Evolutionary conservation across 2,113 vertebrate genomes (phyloP).

Genomic region (Megaceryle torquata): DNA sequence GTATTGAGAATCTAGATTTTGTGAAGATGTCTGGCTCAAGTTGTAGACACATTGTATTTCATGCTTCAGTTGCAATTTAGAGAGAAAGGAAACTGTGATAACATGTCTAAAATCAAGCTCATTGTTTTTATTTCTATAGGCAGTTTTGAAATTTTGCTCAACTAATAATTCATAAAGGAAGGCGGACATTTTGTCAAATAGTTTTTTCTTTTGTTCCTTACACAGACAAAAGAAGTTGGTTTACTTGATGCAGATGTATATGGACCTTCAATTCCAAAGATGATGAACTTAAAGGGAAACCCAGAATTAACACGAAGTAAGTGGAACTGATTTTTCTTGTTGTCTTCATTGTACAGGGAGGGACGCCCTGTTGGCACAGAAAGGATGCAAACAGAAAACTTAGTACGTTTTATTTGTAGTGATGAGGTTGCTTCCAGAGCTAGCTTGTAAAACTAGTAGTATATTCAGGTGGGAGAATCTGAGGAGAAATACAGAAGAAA

Average conservation of each 20-base stretch:
- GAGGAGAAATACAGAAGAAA: neutral
- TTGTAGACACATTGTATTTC: neutral
- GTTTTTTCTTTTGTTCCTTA: neutral
- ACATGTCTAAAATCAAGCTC: neutral
- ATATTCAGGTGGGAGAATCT: neutral
- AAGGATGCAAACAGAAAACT: neutral
- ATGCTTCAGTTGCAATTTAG: neutral
- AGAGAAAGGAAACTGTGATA: neutral
- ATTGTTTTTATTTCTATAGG: neutral
- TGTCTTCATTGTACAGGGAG: neutral
- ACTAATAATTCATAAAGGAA: neutral
- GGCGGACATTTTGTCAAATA: neutral
- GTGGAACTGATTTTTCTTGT: slow-evolving; percentile 33
- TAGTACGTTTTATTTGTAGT: neutral
- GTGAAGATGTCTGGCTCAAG: neutral
- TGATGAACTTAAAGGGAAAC: slow-evolving; percentile 96
- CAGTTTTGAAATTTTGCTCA: neutral
- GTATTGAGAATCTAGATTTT: neutral
- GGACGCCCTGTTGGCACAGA: neutral
- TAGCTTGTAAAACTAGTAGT: neutral
- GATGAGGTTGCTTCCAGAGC: neutral
- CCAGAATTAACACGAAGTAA: slow-evolving; percentile 90
- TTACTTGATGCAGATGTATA: slow-evolving; percentile 93
- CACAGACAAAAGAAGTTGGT: slow-evolving; percentile 84
- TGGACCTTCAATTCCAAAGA: slow-evolving; percentile 91